These are phyloP conservation scores for Cirrhinus molitorella DNA, from an alignment of 2,797 vertebrate species.

Conservation along the genomic window DNA sequence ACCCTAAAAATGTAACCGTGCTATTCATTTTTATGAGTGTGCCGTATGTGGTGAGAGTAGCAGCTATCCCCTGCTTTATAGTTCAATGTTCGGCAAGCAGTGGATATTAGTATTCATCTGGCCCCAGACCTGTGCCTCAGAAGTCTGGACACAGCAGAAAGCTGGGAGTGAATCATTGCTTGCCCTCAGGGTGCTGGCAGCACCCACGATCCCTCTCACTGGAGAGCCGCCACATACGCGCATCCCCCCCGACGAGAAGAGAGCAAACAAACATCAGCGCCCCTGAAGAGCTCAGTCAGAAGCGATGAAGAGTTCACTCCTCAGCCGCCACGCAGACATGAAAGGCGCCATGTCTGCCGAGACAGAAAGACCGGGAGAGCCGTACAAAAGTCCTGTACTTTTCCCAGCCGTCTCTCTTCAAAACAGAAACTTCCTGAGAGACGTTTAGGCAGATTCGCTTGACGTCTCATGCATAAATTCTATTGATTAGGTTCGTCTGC, in stretches of 20 bases:
- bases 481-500: conserved; percentile 53
- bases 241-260: conserved; percentile 21
- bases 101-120: conserved; percentile 49
- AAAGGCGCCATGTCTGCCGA: conserved; percentile 25
- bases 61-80: not conserved
- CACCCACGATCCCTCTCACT: conserved; percentile 44
- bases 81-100: conserved; percentile 9
- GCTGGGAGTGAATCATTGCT: conserved; percentile 51
- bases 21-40: conserved; percentile 30
- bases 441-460: conserved; percentile 30
- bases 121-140: conserved; percentile 35
- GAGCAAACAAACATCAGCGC: conserved; percentile 52
- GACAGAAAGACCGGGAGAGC: conserved; percentile 15
- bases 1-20: conserved; percentile 24
- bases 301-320: conserved; percentile 27
- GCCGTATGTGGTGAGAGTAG: not conserved
- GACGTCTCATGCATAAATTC: conserved; percentile 57
- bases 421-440: conserved; percentile 18
- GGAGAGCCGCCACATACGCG: conserved; percentile 39
- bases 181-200: conserved; percentile 49
- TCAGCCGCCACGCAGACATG: conserved; percentile 21
- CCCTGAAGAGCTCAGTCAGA: conserved; percentile 38
- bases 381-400: conserved; percentile 6
- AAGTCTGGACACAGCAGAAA: conserved; percentile 53
- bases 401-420: conserved; percentile 22